Evolutionary conservation across 2,113 vertebrate genomes (phyloP), one percentile per base, ranked within the genome.

Genomic region (Cercopithecus mona): DNA sequence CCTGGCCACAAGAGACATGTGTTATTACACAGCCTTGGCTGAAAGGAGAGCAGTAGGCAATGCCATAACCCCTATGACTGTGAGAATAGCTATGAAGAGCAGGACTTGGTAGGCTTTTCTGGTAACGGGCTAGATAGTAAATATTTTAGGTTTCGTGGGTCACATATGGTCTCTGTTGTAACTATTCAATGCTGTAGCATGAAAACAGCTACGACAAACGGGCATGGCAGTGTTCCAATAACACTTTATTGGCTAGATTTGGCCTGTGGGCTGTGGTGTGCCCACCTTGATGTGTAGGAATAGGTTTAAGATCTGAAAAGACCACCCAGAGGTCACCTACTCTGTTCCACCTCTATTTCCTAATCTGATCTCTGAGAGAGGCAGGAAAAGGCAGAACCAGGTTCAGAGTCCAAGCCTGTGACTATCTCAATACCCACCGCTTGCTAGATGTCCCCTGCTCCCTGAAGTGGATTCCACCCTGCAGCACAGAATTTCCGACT

Each of bases 221-320:
- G 61, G 27, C 80, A 48, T 72, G 93, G 52, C 73, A 76, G 3
- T 8, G 4, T 88, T 86, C 83, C 90, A 79, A 95, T 92, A 93
- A 96, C 95, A 73, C 94, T 96, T 97, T 96, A 93, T 96, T n/a
- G 22, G 22, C 81, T 43, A 23, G 40, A 32, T 82, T 78, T 59
- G 73, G 50, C 66, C 73, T 0, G 2, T 35, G 40, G 81, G 82
- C 82, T 84, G 25, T 40, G 48, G 25, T 48, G 7, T 22, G 35
- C 8, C 35, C 43, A 40, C 59, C 38, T 20, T 40, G 59, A 43
- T 20, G 27, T 5, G 38, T 22, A 86, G 23, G n/a, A 66, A 82
- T 2, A 59, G 52, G 40, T 66, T 40, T n/a, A 68, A 90, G 89
- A 82, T 25, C 38, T 43, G 76, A 76, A 79, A 83, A 57, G 68